phyloP scores from a whole-genome alignment of 2,113 vertebrate genomes.

The Antennarius striatus region DNA sequence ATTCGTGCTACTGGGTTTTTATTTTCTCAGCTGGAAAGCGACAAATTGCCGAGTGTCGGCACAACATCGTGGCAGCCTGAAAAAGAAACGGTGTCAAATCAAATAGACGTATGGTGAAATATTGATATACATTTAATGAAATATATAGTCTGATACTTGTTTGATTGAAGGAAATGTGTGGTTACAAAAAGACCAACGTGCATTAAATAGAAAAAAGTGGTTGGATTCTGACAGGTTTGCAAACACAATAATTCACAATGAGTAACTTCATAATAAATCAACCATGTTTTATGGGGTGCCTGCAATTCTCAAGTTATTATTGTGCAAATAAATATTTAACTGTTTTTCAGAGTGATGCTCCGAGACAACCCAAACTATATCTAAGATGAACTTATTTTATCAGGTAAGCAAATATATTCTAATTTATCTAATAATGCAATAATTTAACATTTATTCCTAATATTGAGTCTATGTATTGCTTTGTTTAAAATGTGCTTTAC shows the following conservation, averaged over 20 bases:
- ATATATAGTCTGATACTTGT: too few relatives aligned
- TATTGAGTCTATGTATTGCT: slow-evolving; percentile 2
- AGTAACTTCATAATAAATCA: background rate
- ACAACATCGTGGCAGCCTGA: slow-evolving; percentile 6
- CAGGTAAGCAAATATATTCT: slow-evolving; percentile 59
- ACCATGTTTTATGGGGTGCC: background rate
- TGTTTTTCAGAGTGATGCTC: slow-evolving; percentile 54
- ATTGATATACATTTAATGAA: too few relatives aligned
- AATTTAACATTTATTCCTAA: background rate
- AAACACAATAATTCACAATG: background rate
- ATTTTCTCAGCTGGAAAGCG: slow-evolving; percentile 30
- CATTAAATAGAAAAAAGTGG: background rate
- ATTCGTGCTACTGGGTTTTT: slow-evolving; percentile 38
- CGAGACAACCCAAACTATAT: slow-evolving; percentile 5
- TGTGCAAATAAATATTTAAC: slow-evolving; percentile 35
- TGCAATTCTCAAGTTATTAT: background rate
- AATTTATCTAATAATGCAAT: slow-evolving; percentile 2
- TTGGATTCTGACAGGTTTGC: background rate
- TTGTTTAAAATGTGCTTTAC: slow-evolving; percentile 28
- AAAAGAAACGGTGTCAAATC: background rate
- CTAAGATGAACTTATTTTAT: slow-evolving; percentile 12
- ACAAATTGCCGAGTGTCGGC: slow-evolving; percentile 11
- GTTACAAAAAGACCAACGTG: too few relatives aligned
- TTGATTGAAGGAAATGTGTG: too few relatives aligned
- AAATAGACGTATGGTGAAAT: too few relatives aligned